Conservation (phyloP, 2,797 vertebrate genomes). For the Diceros bicornis region DNA sequence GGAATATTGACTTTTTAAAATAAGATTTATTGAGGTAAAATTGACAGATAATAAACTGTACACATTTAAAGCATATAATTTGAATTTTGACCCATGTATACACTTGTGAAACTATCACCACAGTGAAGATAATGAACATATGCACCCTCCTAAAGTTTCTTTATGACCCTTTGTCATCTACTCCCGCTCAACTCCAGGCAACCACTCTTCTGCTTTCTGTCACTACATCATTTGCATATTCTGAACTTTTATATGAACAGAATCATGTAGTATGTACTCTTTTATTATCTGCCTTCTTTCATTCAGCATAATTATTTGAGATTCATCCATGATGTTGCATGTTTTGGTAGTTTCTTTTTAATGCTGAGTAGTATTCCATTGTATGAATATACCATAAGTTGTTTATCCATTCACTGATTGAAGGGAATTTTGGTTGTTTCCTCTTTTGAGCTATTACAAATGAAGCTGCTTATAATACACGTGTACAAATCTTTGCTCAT, state of each 20-base stretch:
- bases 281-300: neutral
- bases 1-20: neutral
- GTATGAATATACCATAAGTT: neutral
- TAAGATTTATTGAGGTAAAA: neutral
- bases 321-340: neutral
- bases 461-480: neutral
- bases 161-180: neutral
- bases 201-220: neutral
- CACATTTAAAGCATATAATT: neutral
- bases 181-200: neutral
- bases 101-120: neutral
- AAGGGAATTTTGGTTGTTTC: neutral
- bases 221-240: neutral
- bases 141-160: neutral
- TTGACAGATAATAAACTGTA: neutral
- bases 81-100: neutral
- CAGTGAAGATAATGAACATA: neutral
- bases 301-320: neutral
- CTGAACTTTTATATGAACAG: neutral
- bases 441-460: neutral
- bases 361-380: neutral
- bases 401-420: neutral
- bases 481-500: neutral
- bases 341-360: neutral
- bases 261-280: neutral